A percentile compares a stretch with the other conserved stretches of the same genome.
Evolutionary conservation across 2,888 invertebrate genomes (phyloP).

Genomic region (Cryptosula pallasiana): DNA sequence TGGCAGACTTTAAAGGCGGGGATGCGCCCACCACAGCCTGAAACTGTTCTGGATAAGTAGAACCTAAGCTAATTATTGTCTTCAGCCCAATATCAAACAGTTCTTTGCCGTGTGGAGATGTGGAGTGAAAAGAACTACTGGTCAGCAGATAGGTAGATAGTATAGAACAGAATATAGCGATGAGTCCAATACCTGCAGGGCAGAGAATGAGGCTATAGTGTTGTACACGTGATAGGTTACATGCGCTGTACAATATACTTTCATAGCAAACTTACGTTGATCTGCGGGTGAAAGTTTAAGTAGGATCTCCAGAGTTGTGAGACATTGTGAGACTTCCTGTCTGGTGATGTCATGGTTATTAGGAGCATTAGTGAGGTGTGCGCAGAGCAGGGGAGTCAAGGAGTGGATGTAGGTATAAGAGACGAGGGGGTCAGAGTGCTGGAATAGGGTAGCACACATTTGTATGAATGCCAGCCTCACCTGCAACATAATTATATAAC

Average conservation of each 20-base stretch:
- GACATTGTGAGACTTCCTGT: slow-evolving; percentile 66
- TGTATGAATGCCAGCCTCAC: slow-evolving; percentile 74
- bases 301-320: slow-evolving; percentile 69
- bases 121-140: slow-evolving; percentile 45
- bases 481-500: too few relatives aligned
- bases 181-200: slow-evolving; percentile 75
- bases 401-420: slow-evolving; percentile 76
- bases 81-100: slow-evolving; percentile 84
- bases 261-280: slow-evolving; percentile 65
- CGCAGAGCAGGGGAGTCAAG: slow-evolving; percentile 71
- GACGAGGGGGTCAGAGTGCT: slow-evolving; percentile 65
- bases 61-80: slow-evolving; percentile 84
- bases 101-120: slow-evolving; percentile 31
- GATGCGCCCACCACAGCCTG: slow-evolving; percentile 82
- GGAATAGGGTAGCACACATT: slow-evolving; percentile 71
- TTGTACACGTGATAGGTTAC: too few relatives aligned
- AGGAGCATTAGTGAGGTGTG: slow-evolving; percentile 65
- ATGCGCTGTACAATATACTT: too few relatives aligned
- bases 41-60: slow-evolving; percentile 89
- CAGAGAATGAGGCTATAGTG: too few relatives aligned
- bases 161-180: slow-evolving; percentile 82
- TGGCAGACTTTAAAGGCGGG: slow-evolving; percentile 69
- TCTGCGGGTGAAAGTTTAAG: slow-evolving; percentile 69
- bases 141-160: slow-evolving; percentile 79
- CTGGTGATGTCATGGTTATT: slow-evolving; percentile 63